These are phyloP conservation scores for Olivierus martensii DNA, from an alignment of 1,140 invertebrate species.

Conservation along the genomic window DNA sequence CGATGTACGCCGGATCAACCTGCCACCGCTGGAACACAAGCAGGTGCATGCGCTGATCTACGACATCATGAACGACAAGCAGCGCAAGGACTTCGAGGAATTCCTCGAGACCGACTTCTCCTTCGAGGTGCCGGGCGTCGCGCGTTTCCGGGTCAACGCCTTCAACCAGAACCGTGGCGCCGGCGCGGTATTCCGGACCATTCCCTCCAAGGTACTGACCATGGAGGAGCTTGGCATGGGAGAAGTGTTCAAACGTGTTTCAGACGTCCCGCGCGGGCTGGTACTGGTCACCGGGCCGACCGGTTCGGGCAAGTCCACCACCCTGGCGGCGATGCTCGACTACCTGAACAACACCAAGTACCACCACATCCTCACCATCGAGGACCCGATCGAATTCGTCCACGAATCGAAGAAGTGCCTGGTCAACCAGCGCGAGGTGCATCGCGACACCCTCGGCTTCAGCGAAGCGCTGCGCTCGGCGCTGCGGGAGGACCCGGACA, in stretches of 20 bases:
- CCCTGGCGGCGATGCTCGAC: slow-evolving; percentile 10
- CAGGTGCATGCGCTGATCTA: neutral
- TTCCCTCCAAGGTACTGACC: too few relatives aligned
- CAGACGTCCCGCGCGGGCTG: neutral
- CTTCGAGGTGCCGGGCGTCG: neutral
- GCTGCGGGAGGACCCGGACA: slow-evolving; percentile 18
- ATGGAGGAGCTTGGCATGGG: too few relatives aligned
- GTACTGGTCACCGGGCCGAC: slow-evolving; percentile 5
- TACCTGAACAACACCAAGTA: neutral
- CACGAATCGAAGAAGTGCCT: neutral
- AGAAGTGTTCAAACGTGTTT: neutral
- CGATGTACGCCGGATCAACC: too few relatives aligned
- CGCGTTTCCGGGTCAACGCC: slow-evolving; percentile 4
- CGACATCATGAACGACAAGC: neutral
- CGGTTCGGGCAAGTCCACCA: slow-evolving; percentile 4
- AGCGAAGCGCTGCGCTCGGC: slow-evolving; percentile 13
- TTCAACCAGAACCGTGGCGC: neutral
- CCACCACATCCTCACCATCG: slow-evolving; percentile 11
- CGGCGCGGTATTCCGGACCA: too few relatives aligned
- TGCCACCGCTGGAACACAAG: too few relatives aligned
- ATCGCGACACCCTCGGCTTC: slow-evolving; percentile 1
- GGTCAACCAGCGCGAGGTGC: slow-evolving; percentile 5
- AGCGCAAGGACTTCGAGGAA: neutral
- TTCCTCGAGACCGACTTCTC: neutral
- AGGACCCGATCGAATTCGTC: slow-evolving; percentile 14